Percentiles rank a stretch among this genome's conserved stretches.
phyloP scores from a whole-genome alignment of 2,888 invertebrate species.

The Steinernema carpocapsae region DNA sequence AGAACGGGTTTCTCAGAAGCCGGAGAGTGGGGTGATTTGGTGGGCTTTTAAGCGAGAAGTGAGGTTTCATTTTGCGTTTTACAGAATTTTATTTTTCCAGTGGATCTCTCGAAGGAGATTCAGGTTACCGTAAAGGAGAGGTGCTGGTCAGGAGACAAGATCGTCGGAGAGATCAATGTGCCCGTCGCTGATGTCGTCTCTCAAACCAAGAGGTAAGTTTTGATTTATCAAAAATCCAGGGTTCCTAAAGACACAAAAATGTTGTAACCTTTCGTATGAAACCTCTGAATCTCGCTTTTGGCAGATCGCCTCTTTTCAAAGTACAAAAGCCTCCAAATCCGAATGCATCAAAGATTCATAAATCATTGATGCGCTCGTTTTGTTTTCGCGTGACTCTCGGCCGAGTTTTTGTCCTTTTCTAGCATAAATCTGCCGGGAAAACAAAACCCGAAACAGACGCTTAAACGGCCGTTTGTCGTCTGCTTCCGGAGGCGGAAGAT shows the following conservation, averaged over 20 bases:
- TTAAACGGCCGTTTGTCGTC: background rate
- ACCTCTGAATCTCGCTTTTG: no score
- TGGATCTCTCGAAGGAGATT: conserved; percentile 48
- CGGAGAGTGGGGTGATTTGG: conserved; percentile 44
- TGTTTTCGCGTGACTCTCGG: background rate
- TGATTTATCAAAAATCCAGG: background rate
- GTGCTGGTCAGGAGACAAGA: conserved; percentile 38
- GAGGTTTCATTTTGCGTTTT: background rate
- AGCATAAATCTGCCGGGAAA: background rate
- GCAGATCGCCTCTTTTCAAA: no score
- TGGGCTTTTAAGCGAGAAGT: conserved; percentile 23
- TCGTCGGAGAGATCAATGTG: conserved; percentile 49
- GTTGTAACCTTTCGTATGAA: background rate
- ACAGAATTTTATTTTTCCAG: conserved; percentile 51
- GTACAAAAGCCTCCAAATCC: no score
- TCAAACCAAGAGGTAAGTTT: conserved; percentile 39
- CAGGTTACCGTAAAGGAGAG: conserved; percentile 46
- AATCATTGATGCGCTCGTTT: background rate
- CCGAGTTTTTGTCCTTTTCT: background rate
- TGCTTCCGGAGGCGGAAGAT: background rate
- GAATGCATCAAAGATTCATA: no score
- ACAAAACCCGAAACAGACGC: background rate
- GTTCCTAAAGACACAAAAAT: background rate
- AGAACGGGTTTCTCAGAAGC: conserved; percentile 41
- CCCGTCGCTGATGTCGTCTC: conserved; percentile 44